Base-by-base conservation (phyloP, 1,140 invertebrate species). In the Drosophila bifasciata region DNA sequence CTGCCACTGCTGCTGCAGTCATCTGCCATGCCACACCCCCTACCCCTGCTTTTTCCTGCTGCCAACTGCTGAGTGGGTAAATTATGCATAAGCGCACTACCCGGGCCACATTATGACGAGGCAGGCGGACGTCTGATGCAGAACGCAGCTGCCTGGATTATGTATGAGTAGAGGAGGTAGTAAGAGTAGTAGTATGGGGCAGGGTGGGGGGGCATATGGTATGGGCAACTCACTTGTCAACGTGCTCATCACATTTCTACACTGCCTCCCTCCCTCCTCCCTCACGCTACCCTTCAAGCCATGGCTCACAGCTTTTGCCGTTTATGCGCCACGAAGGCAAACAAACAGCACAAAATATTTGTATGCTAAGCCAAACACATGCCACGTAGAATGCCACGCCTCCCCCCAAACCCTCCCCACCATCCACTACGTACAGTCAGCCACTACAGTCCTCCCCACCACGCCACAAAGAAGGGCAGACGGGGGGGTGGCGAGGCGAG, bases 351-450 rank as follows among this genome's bases (percentile, higher is more conserved):
- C 32, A 88, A 86, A 86, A 86, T 86, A 86, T 86, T 86, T 86
- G 83, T 86, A 88, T 88, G 78, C 83, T 83, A 88, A 86, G 83
- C 84, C 83, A 88, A 74, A 88, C 83, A 86, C 78, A 86, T 88
- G 83, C 83, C 75, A 84, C 79, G 58, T 59, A 63, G 63, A 76
- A 72, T 75, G 79, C 75, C 79, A 84, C 69, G 62, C 63, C 63
- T 44, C 3, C 63, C 48, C 3, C 5, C 41, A 21, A 5, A 3
- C 9, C 51, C 39, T 13, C 23, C 23, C 49, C 62, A 40, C 16
- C 55, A 17, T 13, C 17, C 52, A 8, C 6, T 1, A 1, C 28
- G 7, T 3, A 0, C 46, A 49, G 17, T n/a, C 59, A 25, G n/a
- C n/a, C 43, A 32, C 11, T 21, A 21, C 19, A 21, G 32, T 39